phyloP scores from a whole-genome alignment of 2,113 vertebrate species.

The Campylomormyrus tamandua region DNA sequence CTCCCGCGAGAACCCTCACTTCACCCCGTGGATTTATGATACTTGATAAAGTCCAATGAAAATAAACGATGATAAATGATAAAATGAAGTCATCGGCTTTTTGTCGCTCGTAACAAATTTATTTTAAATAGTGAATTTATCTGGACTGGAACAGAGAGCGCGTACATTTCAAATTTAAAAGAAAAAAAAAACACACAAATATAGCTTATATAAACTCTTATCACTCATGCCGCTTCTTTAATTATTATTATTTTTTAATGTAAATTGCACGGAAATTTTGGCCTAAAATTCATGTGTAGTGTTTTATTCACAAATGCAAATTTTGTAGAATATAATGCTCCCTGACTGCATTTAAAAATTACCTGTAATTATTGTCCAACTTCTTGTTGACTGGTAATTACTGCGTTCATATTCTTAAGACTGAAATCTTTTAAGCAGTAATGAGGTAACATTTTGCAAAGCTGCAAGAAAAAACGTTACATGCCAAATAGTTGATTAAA shows the following conservation, averaged over 20 bases:
- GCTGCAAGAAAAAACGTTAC: background rate
- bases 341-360: background rate
- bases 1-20: background rate
- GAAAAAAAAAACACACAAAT: background rate
- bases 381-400: background rate
- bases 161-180: background rate
- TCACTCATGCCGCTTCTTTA: background rate
- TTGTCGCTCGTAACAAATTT: background rate
- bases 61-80: background rate
- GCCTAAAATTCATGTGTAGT: background rate
- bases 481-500: background rate
- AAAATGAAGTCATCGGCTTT: background rate
- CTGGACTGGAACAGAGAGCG: background rate
- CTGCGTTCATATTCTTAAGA: background rate
- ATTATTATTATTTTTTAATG: background rate
- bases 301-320: background rate
- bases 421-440: background rate
- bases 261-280: background rate
- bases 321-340: background rate
- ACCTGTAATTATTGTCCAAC: background rate
- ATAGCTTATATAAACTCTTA: background rate
- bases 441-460: background rate
- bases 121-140: background rate
- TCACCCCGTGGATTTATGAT: background rate
- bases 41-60: background rate